phyloP scores from a whole-genome alignment of 2,888 invertebrate species.

The Caradrina kadenii region DNA sequence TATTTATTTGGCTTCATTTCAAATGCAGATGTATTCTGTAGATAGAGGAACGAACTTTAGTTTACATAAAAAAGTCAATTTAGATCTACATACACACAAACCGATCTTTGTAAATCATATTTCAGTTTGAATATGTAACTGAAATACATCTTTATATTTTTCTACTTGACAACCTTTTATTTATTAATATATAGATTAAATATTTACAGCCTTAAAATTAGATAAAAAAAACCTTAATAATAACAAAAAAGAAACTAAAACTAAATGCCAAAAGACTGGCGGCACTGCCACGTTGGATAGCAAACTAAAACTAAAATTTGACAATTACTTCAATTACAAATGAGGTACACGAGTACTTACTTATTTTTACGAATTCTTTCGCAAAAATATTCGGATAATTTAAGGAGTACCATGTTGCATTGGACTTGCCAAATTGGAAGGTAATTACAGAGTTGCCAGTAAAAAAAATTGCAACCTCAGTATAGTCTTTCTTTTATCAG shows the following conservation, averaged over 20 bases:
- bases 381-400: not conserved
- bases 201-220: too few species aligned
- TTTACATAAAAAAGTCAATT: constrained; percentile 28
- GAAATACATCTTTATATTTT: too few species aligned
- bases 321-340: not conserved
- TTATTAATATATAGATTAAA: too few species aligned
- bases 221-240: too few species aligned
- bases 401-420: not conserved
- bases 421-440: not conserved
- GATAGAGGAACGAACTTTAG: constrained; percentile 12
- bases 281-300: too few species aligned
- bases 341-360: not conserved
- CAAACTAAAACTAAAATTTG: too few species aligned
- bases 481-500: not conserved
- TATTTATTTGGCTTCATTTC: constrained; percentile 58
- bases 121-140: not conserved
- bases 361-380: not conserved
- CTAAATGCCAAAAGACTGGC: too few species aligned
- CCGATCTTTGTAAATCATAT: constrained; percentile 11
- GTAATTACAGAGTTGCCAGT: too few species aligned
- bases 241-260: too few species aligned
- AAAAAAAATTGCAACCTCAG: not conserved
- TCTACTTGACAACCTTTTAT: too few species aligned
- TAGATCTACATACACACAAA: constrained; percentile 5
- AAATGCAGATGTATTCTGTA: constrained; percentile 38